These are phyloP conservation scores for Campoplex capitator DNA, from an alignment of 2,888 invertebrate genomes.

Conservation along the genomic window DNA sequence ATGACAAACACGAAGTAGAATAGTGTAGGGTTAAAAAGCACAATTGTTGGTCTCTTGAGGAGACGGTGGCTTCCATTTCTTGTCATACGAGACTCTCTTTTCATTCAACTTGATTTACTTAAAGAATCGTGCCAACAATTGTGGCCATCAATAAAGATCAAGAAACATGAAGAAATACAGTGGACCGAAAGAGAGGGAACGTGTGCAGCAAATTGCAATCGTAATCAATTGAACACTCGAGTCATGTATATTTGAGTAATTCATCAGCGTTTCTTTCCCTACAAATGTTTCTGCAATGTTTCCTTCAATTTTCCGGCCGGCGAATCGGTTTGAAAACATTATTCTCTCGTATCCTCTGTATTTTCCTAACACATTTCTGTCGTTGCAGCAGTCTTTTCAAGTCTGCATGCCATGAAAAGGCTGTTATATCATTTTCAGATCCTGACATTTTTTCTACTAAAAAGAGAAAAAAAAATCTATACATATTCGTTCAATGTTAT, in stretches of 20 bases:
- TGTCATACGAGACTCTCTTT: constrained; percentile 10
- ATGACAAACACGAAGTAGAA: background rate
- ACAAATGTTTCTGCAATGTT: background rate
- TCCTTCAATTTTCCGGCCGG: background rate
- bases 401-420: too few relatives aligned
- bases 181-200: background rate
- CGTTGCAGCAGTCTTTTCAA: background rate
- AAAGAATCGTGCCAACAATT: constrained; percentile 5
- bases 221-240: background rate
- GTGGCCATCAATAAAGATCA: background rate
- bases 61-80: background rate
- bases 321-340: background rate
- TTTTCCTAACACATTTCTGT: background rate
- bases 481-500: background rate
- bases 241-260: constrained; percentile 11
- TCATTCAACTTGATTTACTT: constrained; percentile 29
- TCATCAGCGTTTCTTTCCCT: background rate
- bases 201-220: constrained; percentile 11
- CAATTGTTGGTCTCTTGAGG: constrained; percentile 7
- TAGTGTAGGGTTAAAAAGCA: constrained; percentile 10
- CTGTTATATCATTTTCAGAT: background rate
- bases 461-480: background rate
- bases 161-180: background rate
- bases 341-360: background rate
- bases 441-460: background rate